Conservation (phyloP, 2,797 vertebrate species). For the Acanthiza pusilla region DNA sequence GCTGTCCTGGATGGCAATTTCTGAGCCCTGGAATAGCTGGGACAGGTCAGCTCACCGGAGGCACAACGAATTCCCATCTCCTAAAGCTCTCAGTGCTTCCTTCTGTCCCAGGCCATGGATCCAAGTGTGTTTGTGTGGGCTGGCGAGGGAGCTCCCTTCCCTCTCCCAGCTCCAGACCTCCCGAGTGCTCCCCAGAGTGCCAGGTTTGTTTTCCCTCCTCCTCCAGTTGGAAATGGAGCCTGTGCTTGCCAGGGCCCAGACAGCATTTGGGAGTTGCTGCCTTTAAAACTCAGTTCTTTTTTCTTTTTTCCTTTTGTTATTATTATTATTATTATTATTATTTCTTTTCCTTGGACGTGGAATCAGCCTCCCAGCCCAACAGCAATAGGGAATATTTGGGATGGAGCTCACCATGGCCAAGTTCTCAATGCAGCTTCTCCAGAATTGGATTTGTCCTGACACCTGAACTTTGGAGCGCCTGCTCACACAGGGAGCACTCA, state of each 20-base stretch:
- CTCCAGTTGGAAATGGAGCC: background rate
- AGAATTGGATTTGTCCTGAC: background rate
- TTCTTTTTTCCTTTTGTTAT: too few species aligned
- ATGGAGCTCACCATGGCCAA: background rate
- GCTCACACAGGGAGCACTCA: background rate
- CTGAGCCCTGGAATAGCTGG: background rate
- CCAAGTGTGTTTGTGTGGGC: too few species aligned
- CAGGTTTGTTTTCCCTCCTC: too few species aligned
- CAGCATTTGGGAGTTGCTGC: background rate
- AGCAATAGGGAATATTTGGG: slow-evolving; percentile 40
- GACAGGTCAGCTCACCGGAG: too few species aligned
- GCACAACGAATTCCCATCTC: too few species aligned
- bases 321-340: background rate
- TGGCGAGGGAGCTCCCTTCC: background rate
- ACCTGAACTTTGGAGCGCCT: background rate
- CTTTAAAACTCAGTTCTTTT: background rate
- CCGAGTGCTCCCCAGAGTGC: background rate
- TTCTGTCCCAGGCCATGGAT: too few species aligned
- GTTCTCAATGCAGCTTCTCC: slow-evolving; percentile 5
- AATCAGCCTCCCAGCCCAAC: slow-evolving; percentile 11
- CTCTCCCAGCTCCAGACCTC: background rate
- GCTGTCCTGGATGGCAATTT: background rate
- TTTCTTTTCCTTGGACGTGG: slow-evolving; percentile 34
- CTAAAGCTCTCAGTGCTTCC: too few species aligned
- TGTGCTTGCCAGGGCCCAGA: slow-evolving; percentile 20